Percentiles rank a stretch among this genome's conserved stretches.
phyloP scores from a whole-genome alignment of 2,113 vertebrate species.

The Ovis aries region ARS-UI_Ramb_v3.0 NC_056069.1:36843001-36843500 shows the following conservation, averaged over 20 bases:
- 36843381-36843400: not conserved
- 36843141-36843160: not conserved
- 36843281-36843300: not conserved
- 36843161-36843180: not conserved
- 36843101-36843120: not conserved
- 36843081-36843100: not conserved
- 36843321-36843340: not conserved
- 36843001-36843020: not conserved
- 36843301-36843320: not conserved
- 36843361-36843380: not conserved
- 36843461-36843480: not conserved
- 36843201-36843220: not conserved
- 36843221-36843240: not conserved
- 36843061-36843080: not conserved
- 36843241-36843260: not conserved
- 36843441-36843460: not conserved
- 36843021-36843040: not conserved
- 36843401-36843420: not conserved
- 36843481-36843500: not conserved
- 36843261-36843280: not conserved
- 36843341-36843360: not conserved
- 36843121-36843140: not conserved
- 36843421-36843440: not conserved
- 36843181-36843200: not conserved
- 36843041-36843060: not conserved